Percentiles rank a stretch among this genome's conserved stretches.
Evolutionary conservation across 2,113 vertebrate genomes (phyloP).

Genomic region (Saguinus imperator): DNA sequence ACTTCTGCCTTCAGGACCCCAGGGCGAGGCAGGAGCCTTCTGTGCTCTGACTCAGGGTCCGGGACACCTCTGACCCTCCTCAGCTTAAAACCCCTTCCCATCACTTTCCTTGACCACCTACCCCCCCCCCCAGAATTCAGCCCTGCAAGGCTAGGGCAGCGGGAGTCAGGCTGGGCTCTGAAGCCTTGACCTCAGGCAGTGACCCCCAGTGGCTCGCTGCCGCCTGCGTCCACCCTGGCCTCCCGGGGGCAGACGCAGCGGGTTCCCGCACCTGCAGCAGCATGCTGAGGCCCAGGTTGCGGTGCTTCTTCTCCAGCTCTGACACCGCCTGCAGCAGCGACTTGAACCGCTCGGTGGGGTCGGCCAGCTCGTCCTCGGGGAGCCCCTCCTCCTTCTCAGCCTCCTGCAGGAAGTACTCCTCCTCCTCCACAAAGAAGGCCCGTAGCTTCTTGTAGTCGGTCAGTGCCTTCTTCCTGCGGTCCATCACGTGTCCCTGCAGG

Average conservation of each 20-base stretch:
- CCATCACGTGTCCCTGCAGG: constrained; percentile 73
- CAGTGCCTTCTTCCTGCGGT: constrained; percentile 76
- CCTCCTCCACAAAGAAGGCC: constrained; percentile 71
- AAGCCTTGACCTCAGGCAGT: not conserved
- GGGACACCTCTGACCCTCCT: not conserved
- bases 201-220: not conserved
- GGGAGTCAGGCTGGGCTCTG: not conserved
- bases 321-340: constrained; percentile 68
- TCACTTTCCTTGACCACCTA: too few species aligned
- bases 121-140: not conserved
- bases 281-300: constrained; percentile 71
- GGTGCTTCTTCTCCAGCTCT: constrained; percentile 68
- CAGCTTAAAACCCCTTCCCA: not conserved
- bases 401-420: constrained; percentile 70
- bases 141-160: too few species aligned
- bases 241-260: too few species aligned
- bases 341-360: constrained; percentile 36
- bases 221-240: too few species aligned
- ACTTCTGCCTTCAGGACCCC: not conserved
- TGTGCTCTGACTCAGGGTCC: not conserved
- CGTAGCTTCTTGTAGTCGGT: constrained; percentile 72
- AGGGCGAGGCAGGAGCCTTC: too few species aligned
- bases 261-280: constrained; percentile 62
- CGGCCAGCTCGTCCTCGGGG: not conserved
- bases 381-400: constrained; percentile 57